A percentile compares a stretch with the other conserved stretches of the same genome.
Evolutionary conservation across 2,113 vertebrate genomes (phyloP).

Genomic region (Tympanuchus pallidicinctus): DNA sequence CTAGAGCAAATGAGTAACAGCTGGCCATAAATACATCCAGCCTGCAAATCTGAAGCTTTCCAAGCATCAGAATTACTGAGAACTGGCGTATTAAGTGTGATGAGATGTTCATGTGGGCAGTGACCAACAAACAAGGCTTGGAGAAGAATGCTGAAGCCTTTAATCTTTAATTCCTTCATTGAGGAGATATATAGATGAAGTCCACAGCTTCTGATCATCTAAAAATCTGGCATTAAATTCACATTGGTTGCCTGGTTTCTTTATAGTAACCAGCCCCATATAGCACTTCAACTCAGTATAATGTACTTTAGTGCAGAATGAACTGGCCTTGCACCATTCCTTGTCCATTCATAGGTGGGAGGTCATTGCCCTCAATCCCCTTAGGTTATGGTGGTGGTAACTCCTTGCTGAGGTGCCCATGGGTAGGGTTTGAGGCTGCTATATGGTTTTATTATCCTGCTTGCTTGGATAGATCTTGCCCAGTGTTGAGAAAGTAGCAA

Average conservation of each 20-base stretch:
- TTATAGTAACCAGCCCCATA: background rate
- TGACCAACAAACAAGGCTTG: background rate
- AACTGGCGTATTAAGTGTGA: background rate
- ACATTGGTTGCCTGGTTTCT: background rate
- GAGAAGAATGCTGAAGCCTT: background rate
- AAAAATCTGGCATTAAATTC: background rate
- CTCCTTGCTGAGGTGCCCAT: background rate
- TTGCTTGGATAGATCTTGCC: background rate
- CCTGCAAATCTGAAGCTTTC: background rate
- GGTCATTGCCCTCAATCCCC: background rate
- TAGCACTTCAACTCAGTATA: background rate
- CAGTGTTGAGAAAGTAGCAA: background rate
- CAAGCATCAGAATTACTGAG: background rate
- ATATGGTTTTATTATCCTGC: background rate
- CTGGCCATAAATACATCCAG: background rate
- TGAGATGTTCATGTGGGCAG: background rate
- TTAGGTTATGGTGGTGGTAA: background rate
- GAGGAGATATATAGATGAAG: background rate
- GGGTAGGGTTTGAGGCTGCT: background rate
- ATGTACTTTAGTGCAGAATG: background rate
- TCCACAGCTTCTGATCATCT: accelerated
- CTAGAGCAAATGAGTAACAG: background rate
- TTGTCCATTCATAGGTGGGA: background rate
- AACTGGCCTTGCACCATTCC: accelerated
- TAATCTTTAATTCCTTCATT: background rate